phyloP scores from a whole-genome alignment of 2,113 vertebrate species.

The Pygoscelis adeliae region DNA sequence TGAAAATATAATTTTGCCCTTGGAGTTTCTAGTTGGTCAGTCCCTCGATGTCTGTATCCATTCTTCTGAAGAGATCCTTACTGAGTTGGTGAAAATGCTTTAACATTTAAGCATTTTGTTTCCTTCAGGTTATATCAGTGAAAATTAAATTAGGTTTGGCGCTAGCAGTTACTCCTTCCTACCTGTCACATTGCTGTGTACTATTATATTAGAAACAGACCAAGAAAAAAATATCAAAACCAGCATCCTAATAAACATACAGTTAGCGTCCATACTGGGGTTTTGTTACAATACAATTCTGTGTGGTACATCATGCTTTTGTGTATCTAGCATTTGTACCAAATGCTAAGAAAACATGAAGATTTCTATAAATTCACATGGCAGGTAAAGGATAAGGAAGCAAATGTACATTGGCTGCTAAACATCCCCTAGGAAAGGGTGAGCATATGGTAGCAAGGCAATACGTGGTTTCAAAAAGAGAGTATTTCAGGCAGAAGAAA shows the following conservation, averaged over 20 bases:
- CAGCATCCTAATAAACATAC: background rate
- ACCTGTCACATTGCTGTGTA: background rate
- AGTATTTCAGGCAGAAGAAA: conserved; percentile 42
- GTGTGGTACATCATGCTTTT: background rate
- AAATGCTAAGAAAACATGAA: background rate
- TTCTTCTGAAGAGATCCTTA: background rate
- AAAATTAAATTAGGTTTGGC: background rate
- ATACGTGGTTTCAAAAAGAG: background rate
- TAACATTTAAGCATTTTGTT: background rate
- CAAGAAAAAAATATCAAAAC: background rate
- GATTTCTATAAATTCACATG: background rate
- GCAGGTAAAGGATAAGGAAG: background rate
- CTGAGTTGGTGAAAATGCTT: background rate
- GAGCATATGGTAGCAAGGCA: conserved; percentile 18
- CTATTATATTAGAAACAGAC: background rate
- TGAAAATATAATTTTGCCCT: background rate
- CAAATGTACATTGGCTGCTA: background rate
- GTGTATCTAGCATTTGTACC: background rate
- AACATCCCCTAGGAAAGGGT: conserved; percentile 3
- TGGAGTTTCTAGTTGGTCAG: background rate
- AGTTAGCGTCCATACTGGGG: background rate
- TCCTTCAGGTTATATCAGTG: background rate
- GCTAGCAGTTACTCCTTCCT: background rate
- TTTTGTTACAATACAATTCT: background rate
- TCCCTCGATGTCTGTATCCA: background rate